Base-by-base conservation (phyloP, 2,113 vertebrate genomes). In the Chaenogobius annularis region DNA sequence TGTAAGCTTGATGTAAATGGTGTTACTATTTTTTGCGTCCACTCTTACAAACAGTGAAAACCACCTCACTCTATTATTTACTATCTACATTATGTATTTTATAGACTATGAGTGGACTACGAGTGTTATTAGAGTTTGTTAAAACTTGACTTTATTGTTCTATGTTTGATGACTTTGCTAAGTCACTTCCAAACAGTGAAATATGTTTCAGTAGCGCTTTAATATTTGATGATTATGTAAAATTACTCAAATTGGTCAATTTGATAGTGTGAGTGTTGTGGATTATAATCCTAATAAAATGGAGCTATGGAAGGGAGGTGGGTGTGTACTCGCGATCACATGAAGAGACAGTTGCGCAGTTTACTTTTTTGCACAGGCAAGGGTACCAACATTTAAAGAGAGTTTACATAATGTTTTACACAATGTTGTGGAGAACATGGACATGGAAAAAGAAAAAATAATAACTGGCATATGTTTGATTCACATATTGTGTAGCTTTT, bases 251-350 rank as follows among this genome's bases (percentile, higher is more conserved):
- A 15, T 62, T 23, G 19, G 17, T 20, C 26, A 9, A n/a, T 47
- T 46, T 55, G 44, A 40, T 17, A 47, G 37, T 55, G 47, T 72
- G 11, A 66, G 47, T 11, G 11, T 11, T 55, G 23, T 20, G 43
- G 2, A 15, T 20, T 64, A 56, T 48, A 62, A 58, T 72, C 35
- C 31, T 70, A 37, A 54, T 61, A 68, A 71, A 50, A 50, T 68
- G 52, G 70, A 47, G 26, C 68, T 74, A 58, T 66, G 59, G 55
- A 75, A 61, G 69, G 83, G 83, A 88, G 59, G 90, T 91, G 91
- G 91, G 92, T 92, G 92, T 91, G 93, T 92, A 79, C 90, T 66
- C 6, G 67, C 58, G 63, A 52, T 66, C 85, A 84, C 73, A 80
- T 85, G 74, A 90, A 88, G 50, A 13, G 81, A 64, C 75, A 84